A percentile compares a stretch with the other conserved stretches of the same genome.
These are phyloP conservation scores for Micrastur ruficollis DNA, from an alignment of 2,797 vertebrate species.

Conservation along the genomic window DNA sequence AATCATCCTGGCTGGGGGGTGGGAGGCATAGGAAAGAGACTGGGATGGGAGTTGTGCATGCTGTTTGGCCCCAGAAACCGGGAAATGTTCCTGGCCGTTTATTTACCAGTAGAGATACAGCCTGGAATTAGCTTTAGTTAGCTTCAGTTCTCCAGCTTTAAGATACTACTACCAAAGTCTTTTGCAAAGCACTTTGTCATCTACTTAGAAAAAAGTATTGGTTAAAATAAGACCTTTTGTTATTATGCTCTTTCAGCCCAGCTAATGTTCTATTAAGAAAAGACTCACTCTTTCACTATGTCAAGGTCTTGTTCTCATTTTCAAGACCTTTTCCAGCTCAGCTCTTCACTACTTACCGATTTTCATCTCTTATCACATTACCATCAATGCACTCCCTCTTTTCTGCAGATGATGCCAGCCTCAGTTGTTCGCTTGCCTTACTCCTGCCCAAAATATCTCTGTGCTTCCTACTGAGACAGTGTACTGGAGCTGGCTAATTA, in stretches of 20 bases:
- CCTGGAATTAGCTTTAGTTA: neutral
- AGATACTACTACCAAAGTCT: neutral
- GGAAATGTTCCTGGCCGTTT: accelerated
- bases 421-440: neutral
- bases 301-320: neutral
- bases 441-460: neutral
- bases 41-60: neutral
- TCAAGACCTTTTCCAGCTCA: neutral
- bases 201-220: neutral
- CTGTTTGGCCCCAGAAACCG: neutral
- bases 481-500: neutral
- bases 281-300: neutral
- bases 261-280: neutral
- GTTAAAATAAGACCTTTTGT: neutral
- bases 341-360: neutral
- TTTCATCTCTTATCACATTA: neutral
- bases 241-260: neutral
- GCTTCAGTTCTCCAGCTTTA: neutral
- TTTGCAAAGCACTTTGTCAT: neutral
- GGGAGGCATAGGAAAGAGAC: accelerated
- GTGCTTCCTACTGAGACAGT: neutral
- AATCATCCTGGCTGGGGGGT: accelerated
- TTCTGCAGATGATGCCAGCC: neutral
- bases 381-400: neutral
- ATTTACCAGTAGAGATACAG: neutral